Evolutionary conservation across 1,140 invertebrate genomes (phyloP), one percentile per base, ranked within the genome.

Genomic region (Aplysia californica): DNA sequence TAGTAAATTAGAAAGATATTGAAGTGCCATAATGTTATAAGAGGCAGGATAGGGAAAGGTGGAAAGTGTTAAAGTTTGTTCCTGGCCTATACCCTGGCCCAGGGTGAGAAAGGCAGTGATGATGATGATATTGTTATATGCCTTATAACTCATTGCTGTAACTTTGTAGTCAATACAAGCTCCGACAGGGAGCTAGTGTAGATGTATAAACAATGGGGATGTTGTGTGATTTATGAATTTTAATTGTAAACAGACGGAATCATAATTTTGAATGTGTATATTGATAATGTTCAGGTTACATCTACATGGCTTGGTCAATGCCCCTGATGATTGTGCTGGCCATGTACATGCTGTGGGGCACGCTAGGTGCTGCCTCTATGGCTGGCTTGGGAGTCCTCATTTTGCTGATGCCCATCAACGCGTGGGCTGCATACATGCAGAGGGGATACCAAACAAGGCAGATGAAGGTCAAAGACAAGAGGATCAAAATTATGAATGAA

Each of bases 301-400:
- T 98, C 71, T 98, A 98, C 87, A 96, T 97, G 94, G 92, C 98
- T 79, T 99, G 97, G 97, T 98, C 96, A 0, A 96, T 96, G 2
- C 97, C 97, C 0, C 87, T 98, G 67, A 96, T 98, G 91, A 98
- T 98, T 80, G 91, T 90, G 10, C 85, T 98, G 18, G 94, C 96
- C 0, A 87, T 98, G 21, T 96, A 94, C 83, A 96, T 98, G 90
- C 89, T 99, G 1, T 98, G 96, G 95, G 91, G 93, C 23, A 93
- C 94, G 78, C 88, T 93, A 36, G 91, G 86, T 1, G 68, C 84
- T 21, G 83, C 87, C n/a, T 83, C 84, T 36, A 70, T 91, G 3
- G 89, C 87, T 68, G 90, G 90, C 18, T 59, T 91, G 1, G 81
- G 65, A 5, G 85, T 90, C 0, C 82, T 91, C 64, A 50, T 91